Percentiles rank a stretch among this genome's conserved stretches.
Evolutionary conservation across 1,140 invertebrate species (phyloP).

Genomic region (Trichogramma pretiosum): DNA sequence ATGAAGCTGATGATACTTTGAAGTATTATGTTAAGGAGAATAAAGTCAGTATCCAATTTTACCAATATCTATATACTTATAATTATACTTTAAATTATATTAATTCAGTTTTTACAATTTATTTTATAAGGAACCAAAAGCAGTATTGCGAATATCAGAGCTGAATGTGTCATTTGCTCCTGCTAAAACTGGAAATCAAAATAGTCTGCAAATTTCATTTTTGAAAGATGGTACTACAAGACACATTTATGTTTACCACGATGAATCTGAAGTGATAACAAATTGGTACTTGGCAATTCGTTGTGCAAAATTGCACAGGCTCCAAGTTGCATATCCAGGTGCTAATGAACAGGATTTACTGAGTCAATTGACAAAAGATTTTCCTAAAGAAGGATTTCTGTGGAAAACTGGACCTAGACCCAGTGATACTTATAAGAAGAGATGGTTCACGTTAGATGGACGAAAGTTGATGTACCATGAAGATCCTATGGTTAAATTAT

Average conservation of each 20-base stretch:
- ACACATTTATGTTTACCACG: conserved; percentile 80
- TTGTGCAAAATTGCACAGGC: conserved; percentile 71
- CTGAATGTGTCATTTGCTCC: conserved; percentile 80
- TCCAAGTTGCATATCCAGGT: conserved; percentile 77
- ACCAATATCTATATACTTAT: too few species aligned
- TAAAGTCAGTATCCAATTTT: conserved; percentile 41
- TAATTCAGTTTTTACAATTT: background rate
- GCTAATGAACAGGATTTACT: conserved; percentile 67
- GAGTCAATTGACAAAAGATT: conserved; percentile 67
- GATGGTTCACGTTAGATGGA: conserved; percentile 84
- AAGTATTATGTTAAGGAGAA: conserved; percentile 81
- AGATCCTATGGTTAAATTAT: conserved; percentile 58
- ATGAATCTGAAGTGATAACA: conserved; percentile 73
- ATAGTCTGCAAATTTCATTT: conserved; percentile 74
- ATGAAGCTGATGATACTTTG: conserved; percentile 68
- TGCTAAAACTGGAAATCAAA: conserved; percentile 69
- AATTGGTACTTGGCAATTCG: conserved; percentile 85
- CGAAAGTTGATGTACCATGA: conserved; percentile 87
- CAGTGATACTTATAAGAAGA: conserved; percentile 69
- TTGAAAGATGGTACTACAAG: conserved; percentile 73
- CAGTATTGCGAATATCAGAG: conserved; percentile 69
- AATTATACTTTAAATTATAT: background rate
- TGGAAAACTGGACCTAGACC: conserved; percentile 78
- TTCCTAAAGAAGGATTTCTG: conserved; percentile 77
- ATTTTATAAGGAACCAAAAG: conserved; percentile 65